Conservation (phyloP, 2,888 invertebrate species). For the Cosmia pyralina region DNA sequence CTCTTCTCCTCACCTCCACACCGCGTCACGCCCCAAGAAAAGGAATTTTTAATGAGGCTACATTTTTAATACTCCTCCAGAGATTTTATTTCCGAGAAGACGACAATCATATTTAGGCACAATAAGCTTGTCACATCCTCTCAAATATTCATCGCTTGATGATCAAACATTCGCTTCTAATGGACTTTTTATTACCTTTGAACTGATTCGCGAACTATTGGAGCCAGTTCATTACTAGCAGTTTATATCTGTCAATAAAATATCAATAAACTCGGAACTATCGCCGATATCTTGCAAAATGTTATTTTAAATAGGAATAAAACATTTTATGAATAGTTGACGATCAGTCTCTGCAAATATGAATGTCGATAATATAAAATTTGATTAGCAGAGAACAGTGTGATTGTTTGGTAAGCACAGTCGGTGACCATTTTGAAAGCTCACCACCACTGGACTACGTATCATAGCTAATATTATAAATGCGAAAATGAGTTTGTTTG, state of each 20-base stretch:
- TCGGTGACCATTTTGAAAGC: background rate
- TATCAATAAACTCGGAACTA: constrained; percentile 28
- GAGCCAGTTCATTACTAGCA: constrained; percentile 23
- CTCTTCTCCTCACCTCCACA: constrained; percentile 1
- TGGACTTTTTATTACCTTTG: constrained; percentile 30
- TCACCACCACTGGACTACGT: background rate
- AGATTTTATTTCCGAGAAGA: constrained; percentile 62
- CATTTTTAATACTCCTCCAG: constrained; percentile 63
- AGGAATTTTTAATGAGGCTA: constrained; percentile 64
- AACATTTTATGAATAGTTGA: constrained; percentile 44
- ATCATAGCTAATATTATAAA: no score
- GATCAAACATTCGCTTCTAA: constrained; percentile 21
- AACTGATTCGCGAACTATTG: constrained; percentile 30
- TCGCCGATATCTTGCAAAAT: constrained; percentile 24
- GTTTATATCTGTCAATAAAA: constrained; percentile 33
- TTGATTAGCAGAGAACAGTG: constrained; percentile 3
- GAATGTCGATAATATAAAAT: background rate
- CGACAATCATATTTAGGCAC: constrained; percentile 61
- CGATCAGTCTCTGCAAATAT: constrained; percentile 31
- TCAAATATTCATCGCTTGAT: constrained; percentile 39
- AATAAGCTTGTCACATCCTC: constrained; percentile 17
- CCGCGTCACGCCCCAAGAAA: constrained; percentile 43
- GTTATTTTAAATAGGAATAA: constrained; percentile 50
- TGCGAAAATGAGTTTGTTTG: no score
- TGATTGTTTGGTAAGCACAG: background rate